Conservation (phyloP, 2,888 invertebrate species). For the Pycnomerus fuliginosus region DNA sequence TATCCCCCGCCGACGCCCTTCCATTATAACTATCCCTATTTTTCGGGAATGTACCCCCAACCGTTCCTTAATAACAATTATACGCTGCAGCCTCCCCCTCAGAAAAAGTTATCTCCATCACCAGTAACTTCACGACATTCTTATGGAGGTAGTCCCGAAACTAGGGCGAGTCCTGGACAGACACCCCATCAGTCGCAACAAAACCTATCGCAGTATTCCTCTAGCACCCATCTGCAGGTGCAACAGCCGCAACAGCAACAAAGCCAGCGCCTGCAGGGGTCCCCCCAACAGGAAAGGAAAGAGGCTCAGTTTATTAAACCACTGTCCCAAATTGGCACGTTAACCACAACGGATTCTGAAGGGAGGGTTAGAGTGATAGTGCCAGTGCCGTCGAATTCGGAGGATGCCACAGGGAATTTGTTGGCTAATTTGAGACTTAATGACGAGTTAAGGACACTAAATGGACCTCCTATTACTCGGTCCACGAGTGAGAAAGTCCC, state of each 20-base stretch:
- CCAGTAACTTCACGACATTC: conserved; percentile 45
- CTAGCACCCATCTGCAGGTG: conserved; percentile 21
- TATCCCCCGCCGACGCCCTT: conserved; percentile 46
- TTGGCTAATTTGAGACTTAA: conserved; percentile 60
- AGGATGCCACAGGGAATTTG: conserved; percentile 43
- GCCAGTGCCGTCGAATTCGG: conserved; percentile 55
- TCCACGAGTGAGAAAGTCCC: conserved; percentile 86
- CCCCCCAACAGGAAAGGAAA: conserved; percentile 9
- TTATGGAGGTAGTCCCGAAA: conserved; percentile 39
- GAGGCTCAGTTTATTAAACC: conserved; percentile 69
- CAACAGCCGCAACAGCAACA: conserved; percentile 14
- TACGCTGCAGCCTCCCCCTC: conserved; percentile 47
- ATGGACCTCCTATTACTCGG: conserved; percentile 68
- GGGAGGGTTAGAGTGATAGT: conserved; percentile 64
- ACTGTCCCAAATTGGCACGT: conserved; percentile 62
- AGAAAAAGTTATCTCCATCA: conserved; percentile 44
- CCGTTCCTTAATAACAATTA: conserved; percentile 44
- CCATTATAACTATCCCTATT: conserved; percentile 37
- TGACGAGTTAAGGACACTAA: conserved; percentile 56
- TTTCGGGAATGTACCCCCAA: conserved; percentile 36
- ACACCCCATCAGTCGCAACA: conserved; percentile 40
- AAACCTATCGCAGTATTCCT: conserved; percentile 26
- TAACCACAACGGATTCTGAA: conserved; percentile 62
- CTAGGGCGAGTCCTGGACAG: conserved; percentile 37
- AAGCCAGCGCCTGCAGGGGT: conserved; percentile 28